Percentiles rank a stretch among this genome's conserved stretches.
These are phyloP conservation scores for Chlorodrepanis virens DNA, from an alignment of 2,113 vertebrate genomes.

Conservation along the genomic window DNA sequence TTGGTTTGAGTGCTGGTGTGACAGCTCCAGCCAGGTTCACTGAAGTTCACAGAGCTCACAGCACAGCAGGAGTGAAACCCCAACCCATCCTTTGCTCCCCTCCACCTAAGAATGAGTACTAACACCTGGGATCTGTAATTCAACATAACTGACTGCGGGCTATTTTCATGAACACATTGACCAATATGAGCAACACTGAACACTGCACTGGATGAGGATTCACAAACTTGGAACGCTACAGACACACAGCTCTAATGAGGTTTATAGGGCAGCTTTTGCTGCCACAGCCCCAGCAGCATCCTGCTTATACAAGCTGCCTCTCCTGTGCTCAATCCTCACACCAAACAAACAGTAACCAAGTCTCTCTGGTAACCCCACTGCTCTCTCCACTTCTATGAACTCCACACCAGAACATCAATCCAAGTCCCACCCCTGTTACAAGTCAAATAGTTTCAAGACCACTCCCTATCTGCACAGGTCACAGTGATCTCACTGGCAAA, in stretches of 20 bases:
- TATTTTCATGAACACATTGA: not conserved
- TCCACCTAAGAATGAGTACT: not conserved
- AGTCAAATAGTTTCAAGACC: not conserved
- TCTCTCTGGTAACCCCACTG: not conserved
- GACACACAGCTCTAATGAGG: not conserved
- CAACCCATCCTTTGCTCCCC: not conserved
- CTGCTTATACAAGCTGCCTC: not conserved
- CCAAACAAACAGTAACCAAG: not conserved
- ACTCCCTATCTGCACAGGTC: not conserved
- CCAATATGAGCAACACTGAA: not conserved
- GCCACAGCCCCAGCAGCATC: not conserved
- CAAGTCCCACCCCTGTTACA: not conserved
- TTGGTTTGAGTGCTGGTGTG: not conserved
- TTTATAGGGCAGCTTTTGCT: not conserved
- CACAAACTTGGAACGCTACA: not conserved
- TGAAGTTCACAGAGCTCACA: not conserved
- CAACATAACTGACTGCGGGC: not conserved
- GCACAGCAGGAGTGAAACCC: not conserved
- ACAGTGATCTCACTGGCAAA: not conserved
- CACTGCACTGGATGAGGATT: not conserved
- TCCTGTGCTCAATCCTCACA: not conserved
- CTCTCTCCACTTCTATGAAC: not conserved
- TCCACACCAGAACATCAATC: not conserved
- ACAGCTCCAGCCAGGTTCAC: not conserved
- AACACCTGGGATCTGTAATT: not conserved